Percentiles rank a stretch among this genome's conserved stretches.
These are phyloP conservation scores for Ichneumon xanthorius DNA, from an alignment of 2,888 invertebrate species.

Conservation along the genomic window DNA sequence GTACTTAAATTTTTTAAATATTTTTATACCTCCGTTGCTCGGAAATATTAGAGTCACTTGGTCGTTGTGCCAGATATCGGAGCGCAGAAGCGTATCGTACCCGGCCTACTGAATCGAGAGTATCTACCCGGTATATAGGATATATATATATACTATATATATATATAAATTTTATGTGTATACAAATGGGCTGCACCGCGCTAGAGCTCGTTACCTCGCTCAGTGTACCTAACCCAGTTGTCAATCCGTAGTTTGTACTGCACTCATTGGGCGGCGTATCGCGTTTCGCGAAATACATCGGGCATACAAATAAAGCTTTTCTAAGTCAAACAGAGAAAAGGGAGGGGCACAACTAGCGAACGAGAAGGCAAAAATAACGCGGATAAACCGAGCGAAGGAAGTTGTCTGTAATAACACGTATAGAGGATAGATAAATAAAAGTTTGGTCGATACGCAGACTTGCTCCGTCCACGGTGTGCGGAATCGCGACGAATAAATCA, in stretches of 20 bases:
- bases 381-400: constrained; percentile 6
- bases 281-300: constrained; percentile 75
- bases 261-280: constrained; percentile 78
- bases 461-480: constrained; percentile 1
- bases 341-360: neutral
- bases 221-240: constrained; percentile 81
- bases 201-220: constrained; percentile 75
- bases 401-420: constrained; percentile 13
- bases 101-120: constrained; percentile 30
- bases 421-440: constrained; percentile 47
- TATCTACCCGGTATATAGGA: constrained; percentile 17
- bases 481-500: constrained; percentile 11
- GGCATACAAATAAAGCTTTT: constrained; percentile 76
- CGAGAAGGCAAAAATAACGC: constrained; percentile 27
- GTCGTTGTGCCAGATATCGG: constrained; percentile 38
- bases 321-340: constrained; percentile 68
- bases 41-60: constrained; percentile 14
- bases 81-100: constrained; percentile 28
- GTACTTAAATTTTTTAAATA: neutral
- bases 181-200: constrained; percentile 41
- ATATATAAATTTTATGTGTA: constrained; percentile 24
- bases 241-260: constrained; percentile 80
- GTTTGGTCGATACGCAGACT: constrained; percentile 2
- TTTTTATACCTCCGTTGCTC: neutral
- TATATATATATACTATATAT: neutral